Evolutionary conservation across 1,140 invertebrate species (phyloP), one percentile per base, ranked within the genome.

Genomic region (Dinoponera quadriceps): DNA sequence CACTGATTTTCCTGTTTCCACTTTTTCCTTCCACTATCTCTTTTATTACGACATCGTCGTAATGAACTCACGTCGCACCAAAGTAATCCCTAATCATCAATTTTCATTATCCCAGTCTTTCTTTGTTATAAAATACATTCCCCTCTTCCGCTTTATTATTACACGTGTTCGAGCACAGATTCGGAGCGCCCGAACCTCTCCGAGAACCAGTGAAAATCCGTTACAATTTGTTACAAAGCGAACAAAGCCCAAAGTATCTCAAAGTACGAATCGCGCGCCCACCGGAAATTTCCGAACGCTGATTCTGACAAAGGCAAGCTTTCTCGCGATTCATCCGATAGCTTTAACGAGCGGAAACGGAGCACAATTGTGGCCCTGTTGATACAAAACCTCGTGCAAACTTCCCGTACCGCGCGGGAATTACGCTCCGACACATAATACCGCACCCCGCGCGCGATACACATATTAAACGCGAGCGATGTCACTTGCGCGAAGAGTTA

Each of bases 261-360:
- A 29, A 7, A 62, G 16, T 13, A 60, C 14, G 0, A 22, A 62
- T 13, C 4, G n/a, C 5, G 3, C 14, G n/a, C 2, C 3, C 38
- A 44, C 3, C 38, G 38, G 9, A 44, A 44, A 44, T 3, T 44
- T 44, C 38, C 22, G 20, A 29, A 14, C 48, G 4, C 48, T 62
- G 1, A 0, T 55, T 9, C 16, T 0, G 25, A 69, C 18, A 68
- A 78, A 57, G 22, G 49, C 4, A 2, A 9, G 29, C 13, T 51
- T 62, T 51, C 38, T 55, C 27, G 16, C 14, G 22, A 29, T 38
- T n/a, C 2, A 1, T 44, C n/a, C 13, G 14, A 38, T 1, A 25
- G 14, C 18, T 11, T 69, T 48, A 69, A 69, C 57, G 18, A 80
- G 3, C 75, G 75, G 65, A 80, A 80, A n/a, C 54, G n/a, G 38